Evolutionary conservation across 2,113 vertebrate species (phyloP).

Genomic region (Hydropotes inermis): DNA sequence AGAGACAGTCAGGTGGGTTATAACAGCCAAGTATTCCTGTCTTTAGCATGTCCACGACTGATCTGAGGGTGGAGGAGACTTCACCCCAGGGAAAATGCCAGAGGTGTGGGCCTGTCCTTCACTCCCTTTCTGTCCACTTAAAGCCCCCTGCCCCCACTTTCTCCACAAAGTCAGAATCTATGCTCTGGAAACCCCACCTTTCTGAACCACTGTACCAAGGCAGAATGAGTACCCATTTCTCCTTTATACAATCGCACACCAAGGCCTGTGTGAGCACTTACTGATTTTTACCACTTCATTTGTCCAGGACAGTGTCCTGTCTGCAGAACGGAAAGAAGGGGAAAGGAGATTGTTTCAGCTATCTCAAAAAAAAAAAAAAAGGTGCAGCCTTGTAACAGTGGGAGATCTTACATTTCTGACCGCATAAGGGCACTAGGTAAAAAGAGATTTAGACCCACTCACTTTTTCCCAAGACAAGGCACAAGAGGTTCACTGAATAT

Average conservation of each 20-base stretch:
- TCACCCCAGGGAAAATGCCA: not conserved
- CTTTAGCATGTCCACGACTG: accelerated
- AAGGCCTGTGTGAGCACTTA: not conserved
- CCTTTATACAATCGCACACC: accelerated
- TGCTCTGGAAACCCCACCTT: too few species aligned
- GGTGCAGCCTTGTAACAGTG: not conserved
- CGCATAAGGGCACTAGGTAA: not conserved
- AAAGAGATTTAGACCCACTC: accelerated
- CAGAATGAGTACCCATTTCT: not conserved
- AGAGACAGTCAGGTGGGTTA: accelerated
- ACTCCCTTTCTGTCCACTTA: accelerated
- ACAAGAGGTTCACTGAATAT: not conserved
- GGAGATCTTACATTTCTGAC: not conserved
- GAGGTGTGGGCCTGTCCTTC: accelerated
- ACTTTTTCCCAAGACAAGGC: not conserved
- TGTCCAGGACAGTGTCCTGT: accelerated
- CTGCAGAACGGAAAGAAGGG: accelerated
- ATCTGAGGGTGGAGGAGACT: not conserved
- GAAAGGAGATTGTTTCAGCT: not conserved
- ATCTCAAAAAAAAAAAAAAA: not conserved
- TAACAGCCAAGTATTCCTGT: not conserved
- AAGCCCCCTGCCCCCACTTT: accelerated
- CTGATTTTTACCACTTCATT: too few species aligned
- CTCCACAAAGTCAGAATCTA: not conserved
- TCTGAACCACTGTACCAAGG: not conserved